Percentiles rank a stretch among this genome's conserved stretches.
phyloP scores from a whole-genome alignment of 2,113 vertebrate species.

The Epinephelus fuscoguttatus region DNA sequence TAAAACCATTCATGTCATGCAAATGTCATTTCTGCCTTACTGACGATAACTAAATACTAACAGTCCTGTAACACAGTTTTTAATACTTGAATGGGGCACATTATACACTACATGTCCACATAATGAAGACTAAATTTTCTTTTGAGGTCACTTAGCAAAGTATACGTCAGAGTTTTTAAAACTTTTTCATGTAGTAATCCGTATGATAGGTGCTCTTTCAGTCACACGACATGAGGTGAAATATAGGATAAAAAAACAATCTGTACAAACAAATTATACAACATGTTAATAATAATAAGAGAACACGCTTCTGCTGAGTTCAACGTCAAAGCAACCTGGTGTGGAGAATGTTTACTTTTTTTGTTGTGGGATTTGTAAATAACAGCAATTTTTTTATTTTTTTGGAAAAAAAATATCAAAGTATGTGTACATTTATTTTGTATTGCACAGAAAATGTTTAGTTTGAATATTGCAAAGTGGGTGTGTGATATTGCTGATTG shows the following conservation, averaged over 20 bases:
- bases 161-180: conserved; percentile 24
- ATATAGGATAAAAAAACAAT: conserved; percentile 34
- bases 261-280: conserved; percentile 58
- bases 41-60: conserved; percentile 59
- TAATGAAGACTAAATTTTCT: neutral
- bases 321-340: conserved; percentile 70
- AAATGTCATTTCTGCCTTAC: conserved; percentile 81
- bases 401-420: conserved; percentile 82
- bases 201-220: conserved; percentile 61
- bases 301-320: conserved; percentile 78
- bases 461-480: conserved; percentile 88
- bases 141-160: conserved; percentile 21
- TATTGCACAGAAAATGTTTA: conserved; percentile 91
- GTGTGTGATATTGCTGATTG: conserved; percentile 89
- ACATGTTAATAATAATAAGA: conserved; percentile 49
- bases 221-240: conserved; percentile 33
- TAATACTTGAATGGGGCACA: conserved; percentile 58
- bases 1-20: conserved; percentile 54
- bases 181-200: conserved; percentile 41
- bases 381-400: conserved; percentile 87
- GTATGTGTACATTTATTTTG: conserved; percentile 90
- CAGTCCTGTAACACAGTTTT: conserved; percentile 49
- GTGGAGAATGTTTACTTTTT: conserved; percentile 88
- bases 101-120: conserved; percentile 2
- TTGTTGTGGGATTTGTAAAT: conserved; percentile 93